These are phyloP conservation scores for Pegea sp. DNA, from an alignment of 23 tunicate genomes.

Conservation along the genomic window DNA sequence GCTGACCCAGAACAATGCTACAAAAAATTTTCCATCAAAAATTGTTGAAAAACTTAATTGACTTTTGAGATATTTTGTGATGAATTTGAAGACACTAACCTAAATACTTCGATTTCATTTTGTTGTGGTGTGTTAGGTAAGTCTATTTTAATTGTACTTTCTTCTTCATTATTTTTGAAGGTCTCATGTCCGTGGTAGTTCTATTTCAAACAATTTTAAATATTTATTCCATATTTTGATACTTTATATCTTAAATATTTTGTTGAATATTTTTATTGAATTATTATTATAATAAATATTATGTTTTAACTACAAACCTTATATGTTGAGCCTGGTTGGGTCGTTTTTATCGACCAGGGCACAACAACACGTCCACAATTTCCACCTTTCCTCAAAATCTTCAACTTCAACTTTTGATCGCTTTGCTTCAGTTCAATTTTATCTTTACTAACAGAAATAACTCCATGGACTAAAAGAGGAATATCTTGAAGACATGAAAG, in stretches of 20 bases:
- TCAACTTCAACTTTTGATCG: conserved; percentile 17
- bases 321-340: conserved; percentile 21
- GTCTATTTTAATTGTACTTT: conserved; percentile 53
- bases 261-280: background rate
- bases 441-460: conserved; percentile 25
- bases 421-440: conserved; percentile 36
- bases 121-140: conserved; percentile 47
- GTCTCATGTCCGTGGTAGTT: conserved; percentile 69
- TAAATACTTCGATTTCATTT: conserved; percentile 34
- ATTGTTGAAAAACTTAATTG: background rate
- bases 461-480: conserved; percentile 44
- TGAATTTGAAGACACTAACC: conserved; percentile 6
- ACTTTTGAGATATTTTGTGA: background rate
- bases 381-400: conserved; percentile 35
- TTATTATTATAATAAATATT: background rate
- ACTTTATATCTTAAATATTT: background rate
- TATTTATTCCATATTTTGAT: background rate
- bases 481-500: background rate
- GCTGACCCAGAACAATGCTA: conserved; percentile 64
- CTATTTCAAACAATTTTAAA: conserved; percentile 5
- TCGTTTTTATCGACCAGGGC: conserved; percentile 53
- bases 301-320: conserved; percentile 14
- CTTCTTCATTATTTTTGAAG: conserved; percentile 78
- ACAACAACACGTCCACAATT: conserved; percentile 66
- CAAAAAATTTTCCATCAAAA: background rate